Conservation (phyloP, 2,113 vertebrate genomes). For the Gobiocypris rarus region DNA sequence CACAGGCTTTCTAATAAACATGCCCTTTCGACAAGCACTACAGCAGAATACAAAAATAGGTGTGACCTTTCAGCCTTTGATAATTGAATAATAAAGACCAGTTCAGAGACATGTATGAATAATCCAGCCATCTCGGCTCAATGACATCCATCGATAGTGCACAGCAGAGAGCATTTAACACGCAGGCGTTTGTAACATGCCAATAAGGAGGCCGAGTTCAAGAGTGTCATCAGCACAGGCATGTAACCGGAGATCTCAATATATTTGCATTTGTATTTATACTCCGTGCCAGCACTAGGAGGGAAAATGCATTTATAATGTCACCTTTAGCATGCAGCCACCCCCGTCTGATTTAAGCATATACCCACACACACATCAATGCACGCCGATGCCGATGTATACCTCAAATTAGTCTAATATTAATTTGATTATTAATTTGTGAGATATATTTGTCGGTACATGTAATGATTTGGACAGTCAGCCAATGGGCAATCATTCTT, state of each 20-base stretch:
- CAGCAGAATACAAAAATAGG: slow-evolving; percentile 10
- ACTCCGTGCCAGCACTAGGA: not conserved
- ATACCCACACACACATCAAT: slow-evolving; percentile 36
- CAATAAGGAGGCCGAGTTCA: slow-evolving; percentile 3
- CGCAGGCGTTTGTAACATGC: not conserved
- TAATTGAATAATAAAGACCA: slow-evolving; percentile 24
- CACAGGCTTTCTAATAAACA: slow-evolving; percentile 25
- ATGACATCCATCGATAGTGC: slow-evolving; percentile 8
- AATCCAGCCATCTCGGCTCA: not conserved
- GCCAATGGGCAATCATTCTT: slow-evolving; percentile 46
- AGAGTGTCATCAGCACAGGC: slow-evolving; percentile 3
- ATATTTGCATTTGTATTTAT: slow-evolving; percentile 16
- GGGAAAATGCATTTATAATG: slow-evolving; percentile 59
- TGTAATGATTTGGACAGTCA: slow-evolving; percentile 39
- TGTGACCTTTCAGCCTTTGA: slow-evolving; percentile 31
- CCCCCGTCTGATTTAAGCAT: slow-evolving; percentile 59
- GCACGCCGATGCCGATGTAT: not conserved
- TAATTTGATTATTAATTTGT: slow-evolving; percentile 49
- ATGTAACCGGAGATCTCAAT: slow-evolving; percentile 9
- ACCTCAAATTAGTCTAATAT: not conserved
- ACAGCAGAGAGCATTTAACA: not conserved
- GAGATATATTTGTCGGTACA: slow-evolving; percentile 47
- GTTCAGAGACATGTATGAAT: not conserved
- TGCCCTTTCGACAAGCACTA: slow-evolving; percentile 7
- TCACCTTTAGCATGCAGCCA: slow-evolving; percentile 57